Base-by-base conservation (phyloP, 2,888 invertebrate genomes). In the Drosophila meridionalis region DNA sequence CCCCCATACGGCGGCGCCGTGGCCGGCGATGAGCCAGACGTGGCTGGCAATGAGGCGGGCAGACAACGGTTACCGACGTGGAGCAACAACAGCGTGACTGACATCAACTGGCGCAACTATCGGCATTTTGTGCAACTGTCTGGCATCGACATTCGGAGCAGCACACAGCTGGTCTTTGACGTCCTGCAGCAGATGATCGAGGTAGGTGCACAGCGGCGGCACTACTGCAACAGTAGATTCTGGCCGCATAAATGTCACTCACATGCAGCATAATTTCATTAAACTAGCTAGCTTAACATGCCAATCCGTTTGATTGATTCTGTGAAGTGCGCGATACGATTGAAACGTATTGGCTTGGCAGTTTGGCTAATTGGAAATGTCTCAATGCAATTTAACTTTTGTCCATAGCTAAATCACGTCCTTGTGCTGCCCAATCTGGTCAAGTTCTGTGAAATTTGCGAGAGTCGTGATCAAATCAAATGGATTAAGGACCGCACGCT, bases 161-260 rank as follows among this genome's bases (percentile, higher is more conserved):
- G 99, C 93, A 93, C 99, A 61, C 98, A 98, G 92, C 96, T 99
- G 91, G 94, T 99, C 26, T 95, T 98, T 92, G 99, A 99, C 92
- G 95, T 99, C 40, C 98, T 97, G 80, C 95, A 97, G 1, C 97
- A 98, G 86, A 94, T 95, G 94, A 92, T 93, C 89, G 93, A 93
- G 92, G 93, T 93, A 81, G 82, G 91, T 68, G 8, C 9, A 26
- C 14, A 26, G 45, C 26, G 45, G 26, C 28, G 30, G 38, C 5
- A 6, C 14, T n/a, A n/a, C 28, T 36, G 58, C 45, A 26, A 30
- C 20, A 56, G 48, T 30, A 38, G 42, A 9, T 36, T 28, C 55
- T 36, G 12, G 38, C 36, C 26, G 43, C 52, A 69, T 63, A 60
- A 60, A 47, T 34, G 45, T 66, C 58, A 42, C 52, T 62, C 69